Evolutionary conservation across 2,888 invertebrate species (phyloP), one percentile per base, ranked within the genome.

Genomic region (Pachliopta kotzebuea): DNA sequence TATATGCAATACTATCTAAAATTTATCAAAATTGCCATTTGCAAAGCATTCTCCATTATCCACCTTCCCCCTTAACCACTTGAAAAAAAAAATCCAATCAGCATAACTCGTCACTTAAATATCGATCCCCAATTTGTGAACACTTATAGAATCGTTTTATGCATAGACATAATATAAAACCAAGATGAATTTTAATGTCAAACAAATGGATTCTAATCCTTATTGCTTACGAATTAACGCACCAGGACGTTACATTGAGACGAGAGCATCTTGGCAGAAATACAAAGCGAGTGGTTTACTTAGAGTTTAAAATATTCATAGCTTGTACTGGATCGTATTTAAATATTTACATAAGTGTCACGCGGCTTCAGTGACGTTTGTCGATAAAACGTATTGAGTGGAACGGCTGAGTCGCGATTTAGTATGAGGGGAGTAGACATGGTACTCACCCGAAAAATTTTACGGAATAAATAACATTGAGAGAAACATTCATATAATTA

Each of bases 311-410:
- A 90, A 92, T 92, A 92, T 92, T 92, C 92, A 92, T 92, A 92
- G 92, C 89, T 89, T 91, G 92, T 90, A 90, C 91, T 89, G 86
- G 88, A 92, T 92, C 91, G 92, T 92, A 92, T 92, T 92, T 92
- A 92, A 92, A 92, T 92, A 92, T 92, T 92, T 92, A 90, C 92
- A 92, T 92, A 92, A 92, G 91, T 91, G 90, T 91, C 91, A 91
- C 89, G 85, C 85, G 80, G 85, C 87, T 85, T 83, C 83, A 80
- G 84, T 87, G 89, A 90, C 90, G 85, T 84, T 86, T 88, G 87
- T 85, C 88, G 90, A 91, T 90, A 90, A 89, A 86, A 84, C 81
- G 86, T 86, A 86, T 85, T 85, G 89, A 84, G 88, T 84, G 84
- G 83, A 85, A 80, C 71, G 78, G 79, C 79, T 81, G 81, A 82